These are phyloP conservation scores for Caranx melampygus DNA, from an alignment of 2,113 vertebrate genomes.

Conservation along the genomic window DNA sequence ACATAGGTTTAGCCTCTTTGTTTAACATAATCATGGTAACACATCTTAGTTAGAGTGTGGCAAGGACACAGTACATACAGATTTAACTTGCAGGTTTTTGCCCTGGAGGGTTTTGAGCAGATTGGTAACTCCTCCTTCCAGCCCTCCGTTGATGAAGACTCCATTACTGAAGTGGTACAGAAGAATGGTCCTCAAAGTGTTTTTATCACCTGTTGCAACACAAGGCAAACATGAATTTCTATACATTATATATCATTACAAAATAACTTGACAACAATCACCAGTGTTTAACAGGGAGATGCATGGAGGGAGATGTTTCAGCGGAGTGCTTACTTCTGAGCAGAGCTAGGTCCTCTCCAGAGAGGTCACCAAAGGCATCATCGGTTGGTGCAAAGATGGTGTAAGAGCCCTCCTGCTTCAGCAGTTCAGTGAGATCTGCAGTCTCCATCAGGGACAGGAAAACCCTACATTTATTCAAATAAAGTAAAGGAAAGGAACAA, in stretches of 20 bases:
- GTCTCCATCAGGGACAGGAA: constrained; percentile 92
- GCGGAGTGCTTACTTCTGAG: constrained; percentile 85
- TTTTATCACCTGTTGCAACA: constrained; percentile 85
- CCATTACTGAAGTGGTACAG: constrained; percentile 95
- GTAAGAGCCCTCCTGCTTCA: constrained; percentile 88
- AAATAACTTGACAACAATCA: not conserved
- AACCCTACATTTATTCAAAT: constrained; percentile 62
- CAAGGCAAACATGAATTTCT: not conserved
- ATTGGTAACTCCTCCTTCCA: constrained; percentile 94
- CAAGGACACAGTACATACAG: constrained; percentile 67
- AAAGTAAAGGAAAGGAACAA: not conserved
- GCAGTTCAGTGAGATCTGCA: constrained; percentile 89
- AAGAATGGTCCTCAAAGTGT: constrained; percentile 90
- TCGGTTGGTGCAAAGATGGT: constrained; percentile 96
- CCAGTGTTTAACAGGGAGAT: not conserved
- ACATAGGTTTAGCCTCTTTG: not conserved
- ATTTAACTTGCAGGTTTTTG: constrained; percentile 88
- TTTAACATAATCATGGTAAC: not conserved
- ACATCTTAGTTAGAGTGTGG: not conserved
- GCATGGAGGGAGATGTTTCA: not conserved
- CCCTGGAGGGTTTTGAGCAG: constrained; percentile 94
- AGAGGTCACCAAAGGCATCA: constrained; percentile 90
- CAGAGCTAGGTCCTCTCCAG: constrained; percentile 83
- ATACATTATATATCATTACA: not conserved
- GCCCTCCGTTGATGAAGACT: constrained; percentile 92